Percentiles rank a stretch among this genome's conserved stretches.
Evolutionary conservation across 2,113 vertebrate species (phyloP).

Genomic region (Galbula dea): DNA sequence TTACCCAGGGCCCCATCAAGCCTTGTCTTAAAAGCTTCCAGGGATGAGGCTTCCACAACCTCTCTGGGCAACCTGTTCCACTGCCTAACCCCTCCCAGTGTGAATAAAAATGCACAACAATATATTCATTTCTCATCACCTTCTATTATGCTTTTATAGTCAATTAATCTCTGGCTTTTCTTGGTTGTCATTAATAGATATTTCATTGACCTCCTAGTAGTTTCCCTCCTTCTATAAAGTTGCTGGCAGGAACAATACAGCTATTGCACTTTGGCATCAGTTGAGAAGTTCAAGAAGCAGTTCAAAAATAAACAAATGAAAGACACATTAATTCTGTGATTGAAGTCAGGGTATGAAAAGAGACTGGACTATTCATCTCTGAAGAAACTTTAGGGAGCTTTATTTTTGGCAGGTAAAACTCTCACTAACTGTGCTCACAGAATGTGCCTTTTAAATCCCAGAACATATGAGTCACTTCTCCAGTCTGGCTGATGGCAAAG

Average conservation of each 20-base stretch:
- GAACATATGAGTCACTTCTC: conserved; percentile 25
- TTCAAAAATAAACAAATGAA: background rate
- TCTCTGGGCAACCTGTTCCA: no score
- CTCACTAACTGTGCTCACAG: background rate
- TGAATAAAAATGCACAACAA: background rate
- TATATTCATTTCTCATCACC: background rate
- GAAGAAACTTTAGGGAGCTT: background rate
- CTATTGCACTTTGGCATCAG: background rate
- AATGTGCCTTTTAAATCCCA: conserved; percentile 25
- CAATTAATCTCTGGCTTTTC: background rate
- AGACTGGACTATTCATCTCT: background rate
- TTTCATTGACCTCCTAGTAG: background rate
- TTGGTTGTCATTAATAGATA: background rate
- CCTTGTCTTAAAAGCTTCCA: no score
- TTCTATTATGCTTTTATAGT: background rate
- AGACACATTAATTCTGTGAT: background rate
- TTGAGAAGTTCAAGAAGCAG: background rate
- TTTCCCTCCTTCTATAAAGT: background rate
- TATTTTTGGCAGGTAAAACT: conserved; percentile 2
- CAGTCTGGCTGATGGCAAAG: background rate
- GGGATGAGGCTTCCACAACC: no score
- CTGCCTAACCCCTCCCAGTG: no score
- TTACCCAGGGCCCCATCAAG: no score
- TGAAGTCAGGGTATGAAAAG: background rate
- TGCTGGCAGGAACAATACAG: background rate